Percentiles rank a stretch among this genome's conserved stretches.
These are phyloP conservation scores for Tamias sibiricus DNA, from an alignment of 2,113 vertebrate species.

Conservation along the genomic window DNA sequence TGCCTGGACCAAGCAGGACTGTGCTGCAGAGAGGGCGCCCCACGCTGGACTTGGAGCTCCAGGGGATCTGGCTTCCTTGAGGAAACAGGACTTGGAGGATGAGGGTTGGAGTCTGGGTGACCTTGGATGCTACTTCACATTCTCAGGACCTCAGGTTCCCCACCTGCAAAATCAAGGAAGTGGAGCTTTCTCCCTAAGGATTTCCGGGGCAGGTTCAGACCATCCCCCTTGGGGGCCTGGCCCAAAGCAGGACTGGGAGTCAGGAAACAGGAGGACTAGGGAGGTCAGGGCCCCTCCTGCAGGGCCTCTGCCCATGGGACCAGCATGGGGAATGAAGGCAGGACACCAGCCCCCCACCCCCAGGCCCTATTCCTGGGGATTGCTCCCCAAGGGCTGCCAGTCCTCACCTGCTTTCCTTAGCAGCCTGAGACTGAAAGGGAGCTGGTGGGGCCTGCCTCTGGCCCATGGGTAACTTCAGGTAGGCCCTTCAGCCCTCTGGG, in stretches of 20 bases:
- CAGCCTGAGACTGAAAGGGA: background rate
- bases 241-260: background rate
- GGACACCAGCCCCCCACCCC: background rate
- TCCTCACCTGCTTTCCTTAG: background rate
- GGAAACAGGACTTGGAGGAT: background rate
- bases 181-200: background rate
- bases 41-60: background rate
- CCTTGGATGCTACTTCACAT: background rate
- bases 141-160: background rate
- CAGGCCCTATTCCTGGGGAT: background rate
- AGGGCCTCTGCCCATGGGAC: background rate
- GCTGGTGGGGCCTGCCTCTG: background rate
- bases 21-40: background rate
- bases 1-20: no score
- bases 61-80: background rate
- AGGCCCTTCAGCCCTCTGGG: background rate
- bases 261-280: background rate
- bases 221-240: background rate
- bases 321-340: slow-evolving; percentile 19
- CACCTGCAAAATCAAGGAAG: background rate
- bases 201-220: background rate
- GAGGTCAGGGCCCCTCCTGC: slow-evolving; percentile 70
- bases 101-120: background rate
- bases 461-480: background rate
- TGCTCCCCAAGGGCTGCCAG: background rate